Base-by-base conservation (phyloP, 2,797 vertebrate genomes). In the Gadopsis marmoratus region DNA sequence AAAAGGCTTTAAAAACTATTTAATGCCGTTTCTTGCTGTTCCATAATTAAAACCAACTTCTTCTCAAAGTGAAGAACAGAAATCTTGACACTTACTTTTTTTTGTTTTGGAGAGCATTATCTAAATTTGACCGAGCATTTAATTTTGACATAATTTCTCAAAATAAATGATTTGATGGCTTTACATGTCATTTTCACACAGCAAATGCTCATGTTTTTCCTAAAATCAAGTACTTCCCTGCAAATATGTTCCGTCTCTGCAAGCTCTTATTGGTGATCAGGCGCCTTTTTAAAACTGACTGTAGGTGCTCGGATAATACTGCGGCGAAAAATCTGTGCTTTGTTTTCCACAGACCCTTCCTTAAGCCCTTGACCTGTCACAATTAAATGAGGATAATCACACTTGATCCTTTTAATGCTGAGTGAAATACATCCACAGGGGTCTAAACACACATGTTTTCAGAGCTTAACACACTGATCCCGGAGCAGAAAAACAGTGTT, bases 371-470 rank as follows among this genome's bases (percentile, higher is more conserved):
- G 76, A 90, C 82, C 79, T 73, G 43, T 66, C 69, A 80, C 83
- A 82, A 81, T 83, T 86, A 88, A 84, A 76, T 70, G 43, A 83
- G 82, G 81, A 88, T 92, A 90, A 91, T 91, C 81, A 81, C 76
- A 63, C 78, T 73, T 85, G 59, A 90, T 91, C 87, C 84, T 70
- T 78, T 91, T 88, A 86, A 86, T 59, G 67, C 35, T 72, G 71
- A 84, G 84, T 79, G 74, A 92, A 85, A 87, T 66, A 81, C 63
- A 81, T 85, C 66, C 74, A 86, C 70, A 76, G 79, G 68, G 79
- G 54, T 79, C 43, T 84, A 82, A 86, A 84, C 69, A 63, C 65
- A 65, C 69, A 83, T 74, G 71, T 87, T 77, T 86, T 86, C 55
- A 73, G 37, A n/a, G 86, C 77, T 91, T 88, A 85, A 35, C 64